phyloP scores from a whole-genome alignment of 2,797 vertebrate genomes.

The Epinephelus coioides region DNA sequence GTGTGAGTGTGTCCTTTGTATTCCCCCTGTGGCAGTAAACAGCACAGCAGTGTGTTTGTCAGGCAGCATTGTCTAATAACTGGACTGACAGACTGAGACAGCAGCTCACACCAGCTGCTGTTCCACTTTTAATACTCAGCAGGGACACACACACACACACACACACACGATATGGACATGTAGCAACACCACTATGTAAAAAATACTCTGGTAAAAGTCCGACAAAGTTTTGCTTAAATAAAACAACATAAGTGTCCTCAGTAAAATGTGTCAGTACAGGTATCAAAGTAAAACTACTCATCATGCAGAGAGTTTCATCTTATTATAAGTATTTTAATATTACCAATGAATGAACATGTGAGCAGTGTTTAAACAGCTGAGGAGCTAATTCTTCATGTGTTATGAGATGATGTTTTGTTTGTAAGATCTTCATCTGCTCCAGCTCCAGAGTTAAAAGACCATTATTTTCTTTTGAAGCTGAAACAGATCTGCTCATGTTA shows the following conservation, averaged over 20 bases:
- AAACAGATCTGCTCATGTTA: too few species aligned
- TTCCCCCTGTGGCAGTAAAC: constrained; percentile 40
- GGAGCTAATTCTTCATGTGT: too few species aligned
- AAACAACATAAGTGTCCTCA: neutral
- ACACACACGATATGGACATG: constrained; percentile 1
- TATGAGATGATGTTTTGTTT: too few species aligned
- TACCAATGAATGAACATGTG: neutral
- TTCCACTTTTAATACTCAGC: constrained; percentile 56
- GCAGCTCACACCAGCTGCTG: constrained; percentile 57
- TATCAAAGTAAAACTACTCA: too few species aligned
- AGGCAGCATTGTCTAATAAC: constrained; percentile 53
- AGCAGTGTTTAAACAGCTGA: neutral
- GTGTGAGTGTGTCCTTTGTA: constrained; percentile 5
- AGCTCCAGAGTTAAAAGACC: too few species aligned
- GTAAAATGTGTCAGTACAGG: neutral
- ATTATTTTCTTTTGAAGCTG: too few species aligned
- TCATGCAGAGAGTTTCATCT: too few species aligned
- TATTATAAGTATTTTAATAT: neutral
- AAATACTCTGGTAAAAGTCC: neutral
- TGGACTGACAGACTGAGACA: constrained; percentile 38
- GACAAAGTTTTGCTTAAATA: neutral
- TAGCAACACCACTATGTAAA: neutral
- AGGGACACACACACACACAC: constrained; percentile 32
- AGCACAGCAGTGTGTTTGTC: constrained; percentile 37
- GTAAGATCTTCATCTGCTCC: too few species aligned